Percentiles rank a stretch among this genome's conserved stretches.
Evolutionary conservation across 2,797 vertebrate genomes (phyloP).

Genomic region (Poliocrania exsul): DNA sequence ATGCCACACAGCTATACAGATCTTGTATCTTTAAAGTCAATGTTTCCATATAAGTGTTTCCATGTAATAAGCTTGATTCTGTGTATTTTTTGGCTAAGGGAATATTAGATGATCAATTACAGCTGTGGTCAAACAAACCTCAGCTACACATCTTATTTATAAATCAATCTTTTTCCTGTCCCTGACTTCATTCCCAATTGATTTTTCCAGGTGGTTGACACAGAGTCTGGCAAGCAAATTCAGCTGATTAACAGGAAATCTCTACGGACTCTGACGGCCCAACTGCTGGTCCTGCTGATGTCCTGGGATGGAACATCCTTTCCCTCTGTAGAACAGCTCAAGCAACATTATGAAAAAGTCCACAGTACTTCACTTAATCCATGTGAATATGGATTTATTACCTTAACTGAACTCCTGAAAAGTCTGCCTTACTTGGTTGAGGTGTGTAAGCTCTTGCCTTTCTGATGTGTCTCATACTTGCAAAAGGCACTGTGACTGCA

Average conservation of each 20-base stretch:
- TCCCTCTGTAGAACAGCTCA: conserved; percentile 85
- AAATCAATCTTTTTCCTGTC: background rate
- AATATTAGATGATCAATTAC: background rate
- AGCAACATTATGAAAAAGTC: conserved; percentile 79
- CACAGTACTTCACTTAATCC: conserved; percentile 87
- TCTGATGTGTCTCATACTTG: background rate
- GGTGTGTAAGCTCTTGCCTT: conserved; percentile 68
- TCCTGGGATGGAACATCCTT: conserved; percentile 83
- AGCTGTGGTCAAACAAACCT: background rate
- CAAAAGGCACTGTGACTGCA: background rate
- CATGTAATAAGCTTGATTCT: background rate
- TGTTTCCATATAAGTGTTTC: background rate
- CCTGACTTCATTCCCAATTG: background rate
- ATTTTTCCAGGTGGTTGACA: conserved; percentile 83
- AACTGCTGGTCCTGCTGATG: conserved; percentile 92
- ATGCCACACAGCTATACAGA: background rate
- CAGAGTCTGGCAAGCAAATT: conserved; percentile 85
- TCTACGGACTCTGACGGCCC: conserved; percentile 88
- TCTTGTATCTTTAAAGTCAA: background rate
- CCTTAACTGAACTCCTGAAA: conserved; percentile 91
- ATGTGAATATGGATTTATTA: conserved; percentile 97
- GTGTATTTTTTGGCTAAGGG: background rate
- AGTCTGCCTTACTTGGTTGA: conserved; percentile 95
- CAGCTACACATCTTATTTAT: background rate
- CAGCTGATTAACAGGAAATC: conserved; percentile 97